phyloP scores from a whole-genome alignment of 2,113 vertebrate species.

The Elgaria multicarinata region DNA sequence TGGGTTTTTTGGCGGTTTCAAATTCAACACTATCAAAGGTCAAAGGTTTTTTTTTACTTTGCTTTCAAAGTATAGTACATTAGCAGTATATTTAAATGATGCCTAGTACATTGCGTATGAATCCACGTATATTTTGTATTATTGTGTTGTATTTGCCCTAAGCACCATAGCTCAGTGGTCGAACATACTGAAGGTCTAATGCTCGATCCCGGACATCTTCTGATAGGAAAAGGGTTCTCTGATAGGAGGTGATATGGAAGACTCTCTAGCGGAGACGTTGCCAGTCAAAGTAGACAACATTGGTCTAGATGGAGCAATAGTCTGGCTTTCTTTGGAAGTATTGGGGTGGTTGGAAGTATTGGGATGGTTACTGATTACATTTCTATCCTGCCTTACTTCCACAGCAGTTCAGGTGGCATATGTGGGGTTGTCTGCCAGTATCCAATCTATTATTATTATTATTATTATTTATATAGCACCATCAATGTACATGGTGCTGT shows the following conservation, averaged over 20 bases:
- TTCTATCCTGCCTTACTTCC: neutral
- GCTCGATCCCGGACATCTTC: neutral
- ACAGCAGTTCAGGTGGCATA: neutral
- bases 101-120: neutral
- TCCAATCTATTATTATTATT: too few species aligned
- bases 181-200: neutral
- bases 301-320: neutral
- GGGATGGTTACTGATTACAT: neutral
- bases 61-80: conserved; percentile 12
- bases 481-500: too few species aligned
- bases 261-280: neutral
- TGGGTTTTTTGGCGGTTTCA: conserved; percentile 17
- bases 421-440: neutral
- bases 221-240: neutral
- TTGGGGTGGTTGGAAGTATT: neutral
- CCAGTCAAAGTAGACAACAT: neutral
- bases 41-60: neutral
- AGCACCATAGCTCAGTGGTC: neutral
- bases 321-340: neutral
- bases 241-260: neutral
- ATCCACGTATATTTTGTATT: neutral
- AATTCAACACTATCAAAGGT: conserved; percentile 18
- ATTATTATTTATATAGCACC: too few species aligned
- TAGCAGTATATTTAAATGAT: neutral
- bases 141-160: neutral